Percentiles rank a stretch among this genome's conserved stretches.
Conservation (phyloP, 2,797 vertebrate genomes). For the Schizothorax lantsangensis region DNA sequence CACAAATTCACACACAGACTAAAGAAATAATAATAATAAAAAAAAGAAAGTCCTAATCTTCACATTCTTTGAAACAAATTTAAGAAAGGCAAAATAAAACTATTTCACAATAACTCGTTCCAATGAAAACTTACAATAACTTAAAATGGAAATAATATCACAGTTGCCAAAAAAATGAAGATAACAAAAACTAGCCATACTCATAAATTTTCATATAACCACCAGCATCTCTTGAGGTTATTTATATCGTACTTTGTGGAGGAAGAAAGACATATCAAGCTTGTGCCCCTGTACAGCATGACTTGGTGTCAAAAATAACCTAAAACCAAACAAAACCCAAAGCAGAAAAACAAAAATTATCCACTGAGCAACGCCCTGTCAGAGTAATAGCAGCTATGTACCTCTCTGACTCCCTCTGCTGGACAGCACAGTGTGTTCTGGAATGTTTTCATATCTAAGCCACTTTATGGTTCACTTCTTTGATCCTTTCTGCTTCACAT, state of each 20-base stretch:
- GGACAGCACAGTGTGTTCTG: conserved; percentile 67
- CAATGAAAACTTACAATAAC: conserved; percentile 64
- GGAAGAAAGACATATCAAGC: conserved; percentile 36
- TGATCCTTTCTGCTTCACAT: conserved; percentile 52
- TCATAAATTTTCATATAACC: conserved; percentile 49
- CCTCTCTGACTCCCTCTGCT: conserved; percentile 60
- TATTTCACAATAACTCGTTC: conserved; percentile 48
- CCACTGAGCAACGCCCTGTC: conserved; percentile 59
- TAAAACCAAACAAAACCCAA: conserved; percentile 53
- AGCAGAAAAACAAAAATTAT: conserved; percentile 51
- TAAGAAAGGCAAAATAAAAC: conserved; percentile 43
- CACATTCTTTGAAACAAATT: conserved; percentile 53
- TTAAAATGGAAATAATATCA: conserved; percentile 53
- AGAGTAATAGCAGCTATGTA: conserved; percentile 64
- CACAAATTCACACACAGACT: conserved; percentile 35
- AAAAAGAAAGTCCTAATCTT: conserved; percentile 45
- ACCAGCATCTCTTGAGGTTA: conserved; percentile 60
- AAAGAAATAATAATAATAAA: conserved; percentile 52
- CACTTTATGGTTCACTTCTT: conserved; percentile 66
- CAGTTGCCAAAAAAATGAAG: conserved; percentile 38
- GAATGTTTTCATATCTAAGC: conserved; percentile 71
- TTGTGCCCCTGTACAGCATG: conserved; percentile 56
- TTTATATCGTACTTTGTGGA: conserved; percentile 43
- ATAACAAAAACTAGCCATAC: conserved; percentile 30
- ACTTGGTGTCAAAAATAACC: conserved; percentile 51